Evolutionary conservation across 2,113 vertebrate genomes (phyloP).

Genomic region (Anolis sagrei): DNA sequence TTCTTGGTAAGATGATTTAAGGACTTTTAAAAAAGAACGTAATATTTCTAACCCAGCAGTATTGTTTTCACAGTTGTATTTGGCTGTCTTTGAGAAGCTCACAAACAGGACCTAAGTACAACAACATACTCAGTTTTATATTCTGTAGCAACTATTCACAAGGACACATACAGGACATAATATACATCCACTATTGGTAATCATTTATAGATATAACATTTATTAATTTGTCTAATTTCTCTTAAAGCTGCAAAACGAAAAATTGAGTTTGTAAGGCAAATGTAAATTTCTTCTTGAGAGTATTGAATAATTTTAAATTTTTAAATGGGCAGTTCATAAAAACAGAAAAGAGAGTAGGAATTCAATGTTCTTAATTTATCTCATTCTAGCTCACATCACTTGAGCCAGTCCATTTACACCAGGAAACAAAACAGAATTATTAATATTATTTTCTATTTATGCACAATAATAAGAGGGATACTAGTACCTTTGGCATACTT

Average conservation of each 20-base stretch:
- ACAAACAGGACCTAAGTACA: too few relatives aligned
- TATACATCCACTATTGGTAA: not conserved
- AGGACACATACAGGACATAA: too few relatives aligned
- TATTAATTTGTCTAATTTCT: not conserved
- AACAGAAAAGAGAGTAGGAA: not conserved
- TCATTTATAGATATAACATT: not conserved
- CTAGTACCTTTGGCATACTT: not conserved
- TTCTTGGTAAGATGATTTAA: slow-evolving; percentile 23
- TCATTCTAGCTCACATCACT: not conserved
- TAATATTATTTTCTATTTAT: not conserved
- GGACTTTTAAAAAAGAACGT: slow-evolving; percentile 7
- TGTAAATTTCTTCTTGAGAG: slow-evolving; percentile 30
- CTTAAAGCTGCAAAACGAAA: not conserved
- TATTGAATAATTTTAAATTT: slow-evolving; percentile 24
- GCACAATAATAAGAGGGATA: not conserved
- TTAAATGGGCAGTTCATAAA: not conserved
- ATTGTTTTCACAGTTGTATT: too few relatives aligned
- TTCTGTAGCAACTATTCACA: too few relatives aligned
- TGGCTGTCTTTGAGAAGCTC: too few relatives aligned
- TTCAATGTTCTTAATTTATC: not conserved
- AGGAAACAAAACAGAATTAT: not conserved
- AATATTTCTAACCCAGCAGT: too few relatives aligned
- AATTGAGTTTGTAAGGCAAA: slow-evolving; percentile 22
- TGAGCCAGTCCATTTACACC: not conserved
- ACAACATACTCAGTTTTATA: too few relatives aligned